Percentiles rank a stretch among this genome's conserved stretches.
These are phyloP conservation scores for Paraescarpia echinospica DNA, from an alignment of 1,140 invertebrate species.

Conservation along the genomic window DNA sequence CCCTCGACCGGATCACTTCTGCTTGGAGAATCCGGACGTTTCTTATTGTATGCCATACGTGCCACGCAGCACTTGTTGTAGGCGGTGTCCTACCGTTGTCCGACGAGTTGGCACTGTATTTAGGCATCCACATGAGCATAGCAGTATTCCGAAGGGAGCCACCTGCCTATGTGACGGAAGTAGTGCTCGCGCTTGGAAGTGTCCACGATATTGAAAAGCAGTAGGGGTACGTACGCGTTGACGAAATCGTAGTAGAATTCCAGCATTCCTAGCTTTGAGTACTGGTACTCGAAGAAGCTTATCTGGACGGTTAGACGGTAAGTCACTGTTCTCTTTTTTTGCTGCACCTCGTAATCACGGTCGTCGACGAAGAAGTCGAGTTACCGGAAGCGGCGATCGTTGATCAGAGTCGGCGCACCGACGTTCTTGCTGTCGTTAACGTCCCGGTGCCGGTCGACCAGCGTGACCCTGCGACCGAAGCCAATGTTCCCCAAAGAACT, in stretches of 20 bases:
- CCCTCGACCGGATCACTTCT: too few species aligned
- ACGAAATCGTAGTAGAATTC: slow-evolving; percentile 40
- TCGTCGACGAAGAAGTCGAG: slow-evolving; percentile 16
- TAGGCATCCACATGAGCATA: too few species aligned
- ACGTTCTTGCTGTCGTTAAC: background rate
- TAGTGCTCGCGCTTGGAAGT: slow-evolving; percentile 21
- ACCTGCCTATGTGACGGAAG: too few species aligned
- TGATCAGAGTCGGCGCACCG: background rate
- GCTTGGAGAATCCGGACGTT: too few species aligned
- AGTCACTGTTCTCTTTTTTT: background rate
- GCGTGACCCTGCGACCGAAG: slow-evolving; percentile 18
- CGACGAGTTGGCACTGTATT: too few species aligned
- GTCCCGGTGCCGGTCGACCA: background rate
- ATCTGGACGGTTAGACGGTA: slow-evolving; percentile 30
- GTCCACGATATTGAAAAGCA: slow-evolving; percentile 28
- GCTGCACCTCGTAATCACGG: slow-evolving; percentile 26
- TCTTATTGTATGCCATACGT: too few species aligned
- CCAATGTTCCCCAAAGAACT: slow-evolving; percentile 16
- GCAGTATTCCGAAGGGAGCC: too few species aligned
- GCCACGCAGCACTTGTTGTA: too few species aligned
- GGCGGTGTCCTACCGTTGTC: too few species aligned
- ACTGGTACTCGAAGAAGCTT: slow-evolving; percentile 34
- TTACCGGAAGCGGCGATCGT: background rate
- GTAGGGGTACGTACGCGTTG: slow-evolving; percentile 32
- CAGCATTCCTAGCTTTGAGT: slow-evolving; percentile 35